Evolutionary conservation across 2,113 vertebrate species (phyloP).

Genomic region (Indicator indicator): DNA sequence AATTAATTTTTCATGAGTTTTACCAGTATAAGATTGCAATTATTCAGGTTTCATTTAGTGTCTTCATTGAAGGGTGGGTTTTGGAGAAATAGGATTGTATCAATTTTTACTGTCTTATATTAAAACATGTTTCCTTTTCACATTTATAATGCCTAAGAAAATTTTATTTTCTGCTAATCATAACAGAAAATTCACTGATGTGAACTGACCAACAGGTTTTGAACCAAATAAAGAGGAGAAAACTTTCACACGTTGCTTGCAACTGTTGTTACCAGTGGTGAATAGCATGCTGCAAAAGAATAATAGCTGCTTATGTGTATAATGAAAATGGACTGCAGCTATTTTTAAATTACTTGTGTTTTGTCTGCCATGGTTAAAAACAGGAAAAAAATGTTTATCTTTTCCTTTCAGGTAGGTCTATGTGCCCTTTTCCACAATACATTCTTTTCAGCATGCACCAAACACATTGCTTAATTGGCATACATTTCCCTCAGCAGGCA

Average conservation of each 20-base stretch:
- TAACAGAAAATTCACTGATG: not conserved
- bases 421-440: not conserved
- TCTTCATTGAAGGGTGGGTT: not conserved
- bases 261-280: not conserved
- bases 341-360: conserved; percentile 29
- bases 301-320: not conserved
- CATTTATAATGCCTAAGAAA: not conserved
- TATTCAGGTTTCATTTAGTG: not conserved
- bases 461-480: conserved; percentile 26
- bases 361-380: not conserved
- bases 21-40: not conserved
- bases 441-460: not conserved
- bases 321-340: not conserved
- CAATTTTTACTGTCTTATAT: not conserved
- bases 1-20: conserved; percentile 3
- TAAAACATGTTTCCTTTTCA: not conserved
- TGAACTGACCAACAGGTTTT: not conserved
- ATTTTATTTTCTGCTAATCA: not conserved
- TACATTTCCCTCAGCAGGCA: not conserved
- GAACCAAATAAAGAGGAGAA: not conserved
- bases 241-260: not conserved
- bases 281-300: not conserved
- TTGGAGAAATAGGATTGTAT: not conserved
- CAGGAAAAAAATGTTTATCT: conserved; percentile 1
- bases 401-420: conserved; percentile 11